phyloP scores from a whole-genome alignment of 2,888 invertebrate genomes.

The Thereva nobilitata region DNA sequence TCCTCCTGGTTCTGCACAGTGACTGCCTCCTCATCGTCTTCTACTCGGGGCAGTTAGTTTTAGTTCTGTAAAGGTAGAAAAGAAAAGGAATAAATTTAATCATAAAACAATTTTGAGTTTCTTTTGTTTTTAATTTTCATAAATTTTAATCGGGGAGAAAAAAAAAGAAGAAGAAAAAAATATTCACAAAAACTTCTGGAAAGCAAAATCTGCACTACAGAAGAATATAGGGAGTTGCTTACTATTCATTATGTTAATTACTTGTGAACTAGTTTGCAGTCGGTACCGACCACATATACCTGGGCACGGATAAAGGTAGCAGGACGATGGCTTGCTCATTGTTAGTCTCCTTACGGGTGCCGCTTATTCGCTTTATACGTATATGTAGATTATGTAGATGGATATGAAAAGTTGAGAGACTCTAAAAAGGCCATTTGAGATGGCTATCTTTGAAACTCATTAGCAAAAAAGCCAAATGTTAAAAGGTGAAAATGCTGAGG shows the following conservation, averaged over 20 bases:
- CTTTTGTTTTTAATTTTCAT: constrained; percentile 34
- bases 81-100: constrained; percentile 26
- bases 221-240: constrained; percentile 12
- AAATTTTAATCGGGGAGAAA: constrained; percentile 30
- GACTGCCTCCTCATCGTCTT: constrained; percentile 19
- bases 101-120: constrained; percentile 33
- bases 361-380: too few species aligned
- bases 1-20: constrained; percentile 11
- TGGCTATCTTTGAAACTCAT: too few species aligned
- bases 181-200: background rate
- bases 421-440: too few species aligned
- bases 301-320: background rate
- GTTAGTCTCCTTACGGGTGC: too few species aligned
- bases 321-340: background rate
- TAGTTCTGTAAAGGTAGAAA: constrained; percentile 14
- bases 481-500: too few species aligned
- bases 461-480: too few species aligned
- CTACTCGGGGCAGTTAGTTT: background rate
- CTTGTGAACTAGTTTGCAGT: constrained; percentile 23
- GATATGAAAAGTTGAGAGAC: too few species aligned
- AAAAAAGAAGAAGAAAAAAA: constrained; percentile 15
- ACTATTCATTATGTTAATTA: constrained; percentile 29
- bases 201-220: background rate
- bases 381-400: too few species aligned
- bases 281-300: constrained; percentile 1